phyloP scores from a whole-genome alignment of 2,888 invertebrate species.

The Parnassius apollo region DNA sequence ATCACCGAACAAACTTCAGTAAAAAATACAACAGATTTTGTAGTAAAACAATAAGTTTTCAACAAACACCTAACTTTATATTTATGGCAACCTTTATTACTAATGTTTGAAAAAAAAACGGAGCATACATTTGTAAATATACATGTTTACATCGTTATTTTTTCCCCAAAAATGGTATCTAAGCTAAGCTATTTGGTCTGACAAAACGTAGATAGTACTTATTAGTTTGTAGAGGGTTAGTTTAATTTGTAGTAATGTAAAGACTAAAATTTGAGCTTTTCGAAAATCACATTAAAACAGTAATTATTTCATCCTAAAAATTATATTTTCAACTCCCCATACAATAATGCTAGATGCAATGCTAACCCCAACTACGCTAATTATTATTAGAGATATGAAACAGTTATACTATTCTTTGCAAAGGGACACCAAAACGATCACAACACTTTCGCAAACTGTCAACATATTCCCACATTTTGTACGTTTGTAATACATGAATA shows the following conservation, averaged over 20 bases:
- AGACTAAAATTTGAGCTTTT: constrained; percentile 67
- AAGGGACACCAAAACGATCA: constrained; percentile 47
- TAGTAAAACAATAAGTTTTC: constrained; percentile 21
- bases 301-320: constrained; percentile 4
- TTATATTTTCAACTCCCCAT: constrained; percentile 25
- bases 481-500: constrained; percentile 32
- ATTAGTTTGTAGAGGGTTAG: constrained; percentile 30
- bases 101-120: constrained; percentile 8
- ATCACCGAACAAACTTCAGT: constrained; percentile 56
- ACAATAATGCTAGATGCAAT: constrained; percentile 12
- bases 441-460: constrained; percentile 55
- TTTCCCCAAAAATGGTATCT: constrained; percentile 32
- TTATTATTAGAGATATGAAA: constrained; percentile 61
- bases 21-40: constrained; percentile 28
- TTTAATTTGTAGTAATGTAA: constrained; percentile 26
- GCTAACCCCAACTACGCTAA: constrained; percentile 43
- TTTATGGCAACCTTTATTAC: constrained; percentile 54
- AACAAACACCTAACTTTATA: constrained; percentile 46
- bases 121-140: background rate
- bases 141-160: constrained; percentile 9
- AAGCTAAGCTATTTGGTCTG: constrained; percentile 44
- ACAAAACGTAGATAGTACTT: constrained; percentile 10
- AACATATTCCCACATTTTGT: constrained; percentile 39
- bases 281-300: constrained; percentile 41
- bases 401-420: constrained; percentile 42